A percentile compares a stretch with the other conserved stretches of the same genome.
Evolutionary conservation across 2,113 vertebrate genomes (phyloP).

Genomic region (Opisthocomus hoazin): DNA sequence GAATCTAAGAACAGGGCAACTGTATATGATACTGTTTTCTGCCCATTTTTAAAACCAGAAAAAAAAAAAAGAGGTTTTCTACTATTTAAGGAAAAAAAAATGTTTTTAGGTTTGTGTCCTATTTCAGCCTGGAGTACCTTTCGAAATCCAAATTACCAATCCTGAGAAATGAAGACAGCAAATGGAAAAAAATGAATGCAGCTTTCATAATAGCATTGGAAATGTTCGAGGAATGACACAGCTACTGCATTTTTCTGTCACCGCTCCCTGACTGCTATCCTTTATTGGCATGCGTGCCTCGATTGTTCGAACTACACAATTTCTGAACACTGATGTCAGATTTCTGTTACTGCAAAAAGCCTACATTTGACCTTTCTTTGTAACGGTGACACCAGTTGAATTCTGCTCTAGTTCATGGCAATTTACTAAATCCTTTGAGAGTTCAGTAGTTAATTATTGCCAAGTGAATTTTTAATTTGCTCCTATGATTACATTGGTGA

Average conservation of each 20-base stretch:
- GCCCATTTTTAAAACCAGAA: background rate
- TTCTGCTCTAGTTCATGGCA: constrained; percentile 50
- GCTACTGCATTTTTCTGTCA: background rate
- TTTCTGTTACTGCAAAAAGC: constrained; percentile 7
- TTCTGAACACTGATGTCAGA: background rate
- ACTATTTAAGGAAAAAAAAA: background rate
- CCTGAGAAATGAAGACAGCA: background rate
- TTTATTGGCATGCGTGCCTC: background rate
- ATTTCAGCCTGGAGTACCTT: background rate
- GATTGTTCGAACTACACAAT: background rate
- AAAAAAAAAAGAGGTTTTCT: background rate
- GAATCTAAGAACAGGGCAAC: background rate
- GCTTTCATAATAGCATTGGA: background rate
- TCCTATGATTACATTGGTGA: constrained; percentile 67
- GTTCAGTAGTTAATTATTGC: constrained; percentile 74
- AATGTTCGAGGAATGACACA: background rate
- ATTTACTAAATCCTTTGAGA: constrained; percentile 57
- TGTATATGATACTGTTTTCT: background rate
- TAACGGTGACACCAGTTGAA: constrained; percentile 32
- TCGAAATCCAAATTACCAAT: background rate
- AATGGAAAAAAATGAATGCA: background rate
- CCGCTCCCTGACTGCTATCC: background rate
- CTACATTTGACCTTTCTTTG: constrained; percentile 53
- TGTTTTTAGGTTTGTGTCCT: background rate
- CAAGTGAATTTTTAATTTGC: constrained; percentile 77